phyloP scores from a whole-genome alignment of 2,888 invertebrate species.

The Notocelia uddmanniana region DNA sequence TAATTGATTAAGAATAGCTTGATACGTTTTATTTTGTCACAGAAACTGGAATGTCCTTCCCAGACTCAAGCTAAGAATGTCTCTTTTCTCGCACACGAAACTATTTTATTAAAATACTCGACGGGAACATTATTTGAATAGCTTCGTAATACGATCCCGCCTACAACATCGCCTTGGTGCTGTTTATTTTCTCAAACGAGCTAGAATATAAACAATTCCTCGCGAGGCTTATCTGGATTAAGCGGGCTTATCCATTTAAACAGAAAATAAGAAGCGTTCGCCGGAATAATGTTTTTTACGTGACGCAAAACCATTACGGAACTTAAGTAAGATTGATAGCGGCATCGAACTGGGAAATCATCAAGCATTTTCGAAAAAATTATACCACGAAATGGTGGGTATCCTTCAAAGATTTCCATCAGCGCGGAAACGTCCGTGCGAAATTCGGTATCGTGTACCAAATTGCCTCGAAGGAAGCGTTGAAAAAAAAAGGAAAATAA shows the following conservation, averaged over 20 bases:
- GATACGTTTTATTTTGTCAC: slow-evolving; percentile 6
- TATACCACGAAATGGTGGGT: slow-evolving; percentile 60
- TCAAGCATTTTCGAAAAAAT: slow-evolving; percentile 50
- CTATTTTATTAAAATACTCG: slow-evolving; percentile 33
- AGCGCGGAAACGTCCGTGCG: slow-evolving; percentile 73
- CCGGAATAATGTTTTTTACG: slow-evolving; percentile 58
- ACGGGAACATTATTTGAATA: slow-evolving; percentile 41
- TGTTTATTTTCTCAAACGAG: slow-evolving; percentile 52
- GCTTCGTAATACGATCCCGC: slow-evolving; percentile 41
- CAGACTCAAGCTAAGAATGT: slow-evolving; percentile 1
- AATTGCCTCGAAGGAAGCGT: slow-evolving; percentile 69
- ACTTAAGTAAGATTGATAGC: slow-evolving; percentile 68
- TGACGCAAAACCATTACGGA: slow-evolving; percentile 57
- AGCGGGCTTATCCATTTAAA: slow-evolving; percentile 59
- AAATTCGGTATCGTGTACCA: slow-evolving; percentile 75
- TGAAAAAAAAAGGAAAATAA: slow-evolving; percentile 79
- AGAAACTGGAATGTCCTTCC: slow-evolving; percentile 4
- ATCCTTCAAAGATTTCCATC: slow-evolving; percentile 82
- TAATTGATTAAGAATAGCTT: slow-evolving; percentile 6
- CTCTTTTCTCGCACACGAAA: slow-evolving; percentile 27
- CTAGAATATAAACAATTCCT: slow-evolving; percentile 60
- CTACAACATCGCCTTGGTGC: slow-evolving; percentile 38
- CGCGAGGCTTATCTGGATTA: slow-evolving; percentile 60
- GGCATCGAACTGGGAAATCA: slow-evolving; percentile 63
- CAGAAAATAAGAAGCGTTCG: slow-evolving; percentile 56